Evolutionary conservation across 37 sponge, comb jelly and placozoan species (phyloP), one percentile per base, ranked within the genome.

Genomic region (Beroe forskalii): DNA sequence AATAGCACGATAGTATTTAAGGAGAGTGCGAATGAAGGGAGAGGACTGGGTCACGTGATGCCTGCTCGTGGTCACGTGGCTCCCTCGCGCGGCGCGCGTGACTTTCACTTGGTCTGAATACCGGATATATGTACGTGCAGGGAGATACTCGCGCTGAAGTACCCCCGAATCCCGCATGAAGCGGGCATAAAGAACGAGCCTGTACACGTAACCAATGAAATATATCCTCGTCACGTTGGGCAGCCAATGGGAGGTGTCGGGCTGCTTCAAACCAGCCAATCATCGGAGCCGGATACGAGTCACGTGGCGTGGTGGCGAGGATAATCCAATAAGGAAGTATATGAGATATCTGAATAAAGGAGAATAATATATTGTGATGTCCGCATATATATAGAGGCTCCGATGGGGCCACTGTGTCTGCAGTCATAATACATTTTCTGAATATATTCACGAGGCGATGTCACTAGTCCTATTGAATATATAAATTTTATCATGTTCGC

Each of bases 281-380:
- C 72, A 69, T 27, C 38, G 72, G 35, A 2, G 28, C 2, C 66
- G 66, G 66, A n/a, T 3, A 36, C 12, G 6, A 33, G 14, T 28
- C 12, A 17, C 72, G 72, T 36, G 38, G 32, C 72, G 55, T 48
- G 55, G 55, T 48, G 55, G 55, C 38, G 19, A 9, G 72, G 72
- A 69, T 69, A 69, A 69, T 69, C 72, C 72, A 69, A 69, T 69
- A 69, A 69, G 72, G 72, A 69, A 69, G 72, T 69, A 32, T 69
- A 69, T 27, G 38, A 69, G 72, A 69, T 69, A 69, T 69, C 72
- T 32, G 72, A 69, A 69, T 69, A 36, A 32, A 69, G 14, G 19
- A 69, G 36, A 69, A 69, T 32, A 12, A 12, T 6, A 48, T 17
- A 17, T 17, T 48, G 12, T 48, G 55, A 48, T 48, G 6, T 17